Conservation (phyloP, 2,888 invertebrate genomes). For the Caenorhabditis auriculariae region DNA sequence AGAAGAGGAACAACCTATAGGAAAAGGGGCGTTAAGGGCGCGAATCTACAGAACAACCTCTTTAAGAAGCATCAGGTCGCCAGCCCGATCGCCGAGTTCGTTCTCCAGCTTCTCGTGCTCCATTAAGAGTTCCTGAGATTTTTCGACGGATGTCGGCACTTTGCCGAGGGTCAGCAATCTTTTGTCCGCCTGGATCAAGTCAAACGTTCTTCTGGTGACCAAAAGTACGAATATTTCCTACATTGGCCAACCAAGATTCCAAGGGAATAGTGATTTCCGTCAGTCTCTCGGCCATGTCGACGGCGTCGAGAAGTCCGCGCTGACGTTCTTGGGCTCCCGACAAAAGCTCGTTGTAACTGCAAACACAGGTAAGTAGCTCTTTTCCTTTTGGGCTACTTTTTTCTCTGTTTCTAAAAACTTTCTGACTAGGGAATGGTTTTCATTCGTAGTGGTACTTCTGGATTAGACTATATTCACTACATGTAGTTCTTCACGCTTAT, state of each 20-base stretch:
- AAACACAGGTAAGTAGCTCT: neutral
- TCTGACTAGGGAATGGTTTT: neutral
- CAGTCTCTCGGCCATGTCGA: slow-evolving; percentile 84
- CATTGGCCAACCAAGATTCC: slow-evolving; percentile 83
- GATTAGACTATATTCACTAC: no score
- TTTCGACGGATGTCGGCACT: slow-evolving; percentile 90
- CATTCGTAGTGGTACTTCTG: no score
- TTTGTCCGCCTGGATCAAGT: slow-evolving; percentile 67
- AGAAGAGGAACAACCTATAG: slow-evolving; percentile 25
- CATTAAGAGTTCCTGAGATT: slow-evolving; percentile 83
- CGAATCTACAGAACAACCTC: slow-evolving; percentile 12
- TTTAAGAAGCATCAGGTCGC: slow-evolving; percentile 40
- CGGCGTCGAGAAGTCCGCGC: slow-evolving; percentile 84
- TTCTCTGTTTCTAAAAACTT: neutral
- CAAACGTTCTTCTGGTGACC: neutral
- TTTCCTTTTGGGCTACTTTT: neutral
- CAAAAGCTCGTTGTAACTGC: slow-evolving; percentile 47
- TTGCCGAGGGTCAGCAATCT: slow-evolving; percentile 84
- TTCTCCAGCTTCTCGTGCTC: slow-evolving; percentile 72
- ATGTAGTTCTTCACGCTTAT: no score
- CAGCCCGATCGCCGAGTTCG: slow-evolving; percentile 45
- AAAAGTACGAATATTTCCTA: slow-evolving; percentile 69
- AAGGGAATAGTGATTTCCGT: slow-evolving; percentile 71
- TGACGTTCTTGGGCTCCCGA: slow-evolving; percentile 72
- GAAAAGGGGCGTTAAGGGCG: neutral